Evolutionary conservation across 2,888 invertebrate genomes (phyloP), one percentile per base, ranked within the genome.

Genomic region (Glaucopsyche alexis): DNA sequence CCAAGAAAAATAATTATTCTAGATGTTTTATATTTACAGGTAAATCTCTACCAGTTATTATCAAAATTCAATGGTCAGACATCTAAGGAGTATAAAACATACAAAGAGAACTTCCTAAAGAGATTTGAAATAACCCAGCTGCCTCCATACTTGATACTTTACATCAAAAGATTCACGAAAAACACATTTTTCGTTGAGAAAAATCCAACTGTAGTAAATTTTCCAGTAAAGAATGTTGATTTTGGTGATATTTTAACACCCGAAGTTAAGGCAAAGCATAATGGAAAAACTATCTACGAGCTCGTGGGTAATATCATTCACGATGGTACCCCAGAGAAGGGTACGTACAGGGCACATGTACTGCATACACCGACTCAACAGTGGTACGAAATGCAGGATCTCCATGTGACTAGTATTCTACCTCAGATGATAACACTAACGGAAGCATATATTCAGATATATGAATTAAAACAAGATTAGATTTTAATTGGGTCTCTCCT

Each of bases 381-480:
- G 81, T 97, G 97, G 97, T 96, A 97, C 94, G 89, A 98, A 95
- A 94, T 98, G 97, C 98, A 98, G 92, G 99, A 99, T 94, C 94
- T 99, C 73, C 99, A 99, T 84, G 99, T 99, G 0, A 98, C 97
- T 8, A 99, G 99, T 87, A 99, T 99, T 82, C 93, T 99, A 74
- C 99, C 99, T 6, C 99, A 99, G 91, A 99, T 99, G 99, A 99
- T 99, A 76, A 99, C 99, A 0, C 94, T 99, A 29, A 99, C 99
- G 1, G 99, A 99, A 91, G 98, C 99, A 5, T 99, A 99, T 85
- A 99, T 99, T 84, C 99, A 99, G 88, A 95, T 96, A 80, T 96
- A 96, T 89, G 96, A 96, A 87, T 84, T 93, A 72, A 93, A 93
- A 76, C 89, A 90, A 84, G 93, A 93, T 83, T 91, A 82, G 87